A percentile compares a stretch with the other conserved stretches of the same genome.
Evolutionary conservation across 2,113 vertebrate species (phyloP).

Genomic region (Parotia lawesii): DNA sequence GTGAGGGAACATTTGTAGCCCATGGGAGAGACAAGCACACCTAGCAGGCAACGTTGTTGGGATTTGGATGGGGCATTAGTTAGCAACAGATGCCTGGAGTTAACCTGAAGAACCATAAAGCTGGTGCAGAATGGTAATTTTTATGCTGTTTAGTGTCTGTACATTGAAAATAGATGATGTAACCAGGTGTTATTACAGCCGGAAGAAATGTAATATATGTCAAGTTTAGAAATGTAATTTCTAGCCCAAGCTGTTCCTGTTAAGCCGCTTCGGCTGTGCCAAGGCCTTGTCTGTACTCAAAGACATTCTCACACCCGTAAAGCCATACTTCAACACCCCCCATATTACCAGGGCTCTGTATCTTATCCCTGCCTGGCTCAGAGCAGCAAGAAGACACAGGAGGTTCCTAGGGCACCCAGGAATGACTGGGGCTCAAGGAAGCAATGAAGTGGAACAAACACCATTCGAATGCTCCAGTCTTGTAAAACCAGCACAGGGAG

Average conservation of each 20-base stretch:
- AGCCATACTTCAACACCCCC: neutral
- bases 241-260: neutral
- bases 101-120: neutral
- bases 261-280: neutral
- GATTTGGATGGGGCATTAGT: neutral
- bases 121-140: neutral
- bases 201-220: neutral
- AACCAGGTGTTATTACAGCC: neutral
- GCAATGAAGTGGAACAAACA: fast-evolving
- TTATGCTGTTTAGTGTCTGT: neutral
- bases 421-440: neutral
- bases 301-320: neutral
- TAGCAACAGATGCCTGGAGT: neutral
- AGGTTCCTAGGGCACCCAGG: neutral
- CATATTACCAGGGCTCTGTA: neutral
- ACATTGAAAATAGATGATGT: neutral
- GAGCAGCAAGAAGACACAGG: neutral
- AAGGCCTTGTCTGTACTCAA: neutral
- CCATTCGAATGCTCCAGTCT: fast-evolving
- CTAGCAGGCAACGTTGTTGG: fast-evolving
- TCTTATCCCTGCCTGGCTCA: neutral
- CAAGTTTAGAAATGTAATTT: neutral
- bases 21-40: neutral
- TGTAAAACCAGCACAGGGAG: neutral
- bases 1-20: fast-evolving